phyloP scores from a whole-genome alignment of 30 jellyfish, hydroid and myxozoan genomes.

The Morbakka virulenta region DNA sequence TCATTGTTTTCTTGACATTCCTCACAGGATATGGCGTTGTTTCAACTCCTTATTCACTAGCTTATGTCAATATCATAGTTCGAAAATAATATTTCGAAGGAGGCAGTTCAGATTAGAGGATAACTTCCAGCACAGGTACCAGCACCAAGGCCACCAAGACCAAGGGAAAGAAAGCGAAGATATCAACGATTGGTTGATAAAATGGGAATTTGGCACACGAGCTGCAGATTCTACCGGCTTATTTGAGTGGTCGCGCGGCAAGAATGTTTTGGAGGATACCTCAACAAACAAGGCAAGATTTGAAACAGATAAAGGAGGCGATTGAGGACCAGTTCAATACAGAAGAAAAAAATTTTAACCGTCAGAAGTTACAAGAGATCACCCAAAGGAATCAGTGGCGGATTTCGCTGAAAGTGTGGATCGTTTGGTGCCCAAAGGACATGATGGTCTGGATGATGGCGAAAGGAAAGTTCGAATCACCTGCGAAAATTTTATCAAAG shows the following conservation, averaged over 20 bases:
- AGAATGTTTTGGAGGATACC: too few relatives aligned
- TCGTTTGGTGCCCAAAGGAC: conserved; percentile 24
- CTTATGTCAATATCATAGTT: too few relatives aligned
- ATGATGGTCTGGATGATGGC: conserved; percentile 28
- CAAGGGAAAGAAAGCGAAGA: conserved; percentile 28
- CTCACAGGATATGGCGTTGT: conserved; percentile 55
- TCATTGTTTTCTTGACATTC: conserved; percentile 17
- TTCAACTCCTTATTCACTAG: conserved; percentile 30
- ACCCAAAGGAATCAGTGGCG: too few relatives aligned
- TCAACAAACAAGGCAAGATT: too few relatives aligned
- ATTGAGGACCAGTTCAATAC: too few relatives aligned
- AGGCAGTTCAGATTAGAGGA: conserved; percentile 6
- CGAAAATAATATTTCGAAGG: conserved; percentile 11
- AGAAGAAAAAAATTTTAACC: too few relatives aligned
- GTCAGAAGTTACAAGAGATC: too few relatives aligned
- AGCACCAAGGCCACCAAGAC: conserved; percentile 1
- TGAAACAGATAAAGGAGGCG: too few relatives aligned
- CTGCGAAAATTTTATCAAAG: conserved; percentile 28
- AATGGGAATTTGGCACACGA: too few relatives aligned
- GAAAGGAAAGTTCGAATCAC: conserved; percentile 24
- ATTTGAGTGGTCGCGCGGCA: too few relatives aligned
- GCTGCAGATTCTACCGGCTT: conserved; percentile 1
- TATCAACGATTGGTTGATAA: too few relatives aligned
- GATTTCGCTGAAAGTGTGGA: too few relatives aligned
- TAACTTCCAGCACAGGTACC: conserved; percentile 16